phyloP scores from a whole-genome alignment of 2,113 vertebrate species.

The Cacatua alba region DNA sequence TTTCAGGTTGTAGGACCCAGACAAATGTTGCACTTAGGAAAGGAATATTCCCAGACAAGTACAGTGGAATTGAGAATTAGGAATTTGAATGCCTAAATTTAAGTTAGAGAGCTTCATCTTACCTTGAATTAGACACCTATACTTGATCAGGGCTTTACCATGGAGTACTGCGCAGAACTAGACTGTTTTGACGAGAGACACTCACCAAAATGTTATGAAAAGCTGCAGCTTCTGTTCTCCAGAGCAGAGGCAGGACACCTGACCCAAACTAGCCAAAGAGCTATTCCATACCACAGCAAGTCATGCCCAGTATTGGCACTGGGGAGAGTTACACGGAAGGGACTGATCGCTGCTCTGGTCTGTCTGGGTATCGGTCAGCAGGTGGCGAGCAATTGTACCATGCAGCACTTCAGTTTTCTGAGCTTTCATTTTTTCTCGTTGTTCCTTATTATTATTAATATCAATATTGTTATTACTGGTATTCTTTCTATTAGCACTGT shows the following conservation, averaged over 20 bases:
- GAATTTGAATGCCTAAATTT: neutral
- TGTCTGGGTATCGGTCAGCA: neutral
- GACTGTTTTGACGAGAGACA: neutral
- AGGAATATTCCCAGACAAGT: neutral
- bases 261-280: neutral
- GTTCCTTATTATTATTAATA: neutral
- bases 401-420: neutral
- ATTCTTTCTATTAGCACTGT: neutral
- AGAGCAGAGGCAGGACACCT: neutral
- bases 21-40: rapidly evolving
- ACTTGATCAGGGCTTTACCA: neutral
- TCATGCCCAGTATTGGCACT: neutral
- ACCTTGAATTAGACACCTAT: neutral
- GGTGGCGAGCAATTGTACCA: neutral
- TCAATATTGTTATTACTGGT: neutral
- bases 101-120: neutral
- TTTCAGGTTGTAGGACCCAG: neutral
- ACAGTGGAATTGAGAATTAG: neutral
- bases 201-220: neutral
- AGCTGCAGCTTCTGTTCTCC: neutral
- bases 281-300: neutral
- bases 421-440: neutral
- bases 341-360: neutral
- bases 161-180: neutral
- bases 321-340: neutral